phyloP scores from a whole-genome alignment of 2,113 vertebrate species.

The Vimba vimba region DNA sequence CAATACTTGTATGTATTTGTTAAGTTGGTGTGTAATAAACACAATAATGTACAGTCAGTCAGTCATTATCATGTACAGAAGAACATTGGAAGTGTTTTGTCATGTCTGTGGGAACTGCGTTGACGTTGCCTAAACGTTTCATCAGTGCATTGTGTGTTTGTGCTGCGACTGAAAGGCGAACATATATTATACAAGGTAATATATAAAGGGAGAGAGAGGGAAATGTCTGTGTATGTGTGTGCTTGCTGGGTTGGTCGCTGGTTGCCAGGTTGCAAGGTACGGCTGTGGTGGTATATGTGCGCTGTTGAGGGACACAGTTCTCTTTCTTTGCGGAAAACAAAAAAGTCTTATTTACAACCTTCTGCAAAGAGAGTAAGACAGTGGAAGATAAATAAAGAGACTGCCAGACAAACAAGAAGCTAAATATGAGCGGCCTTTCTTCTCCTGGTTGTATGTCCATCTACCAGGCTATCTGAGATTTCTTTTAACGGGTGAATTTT shows the following conservation, averaged over 20 bases:
- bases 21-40: background rate
- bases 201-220: background rate
- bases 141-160: background rate
- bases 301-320: background rate
- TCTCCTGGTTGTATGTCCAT: background rate
- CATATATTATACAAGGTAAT: background rate
- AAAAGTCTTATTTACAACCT: constrained; percentile 48
- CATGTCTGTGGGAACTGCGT: background rate
- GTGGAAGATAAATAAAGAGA: constrained; percentile 11
- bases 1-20: background rate
- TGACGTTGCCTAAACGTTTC: constrained; percentile 7
- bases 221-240: background rate
- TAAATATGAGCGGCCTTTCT: background rate
- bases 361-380: constrained; percentile 21
- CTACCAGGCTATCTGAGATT: background rate
- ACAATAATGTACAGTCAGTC: background rate
- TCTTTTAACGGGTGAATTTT: background rate
- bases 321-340: constrained; percentile 23
- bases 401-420: background rate
- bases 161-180: background rate
- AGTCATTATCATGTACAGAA: constrained; percentile 4
- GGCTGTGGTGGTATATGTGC: constrained; percentile 4
- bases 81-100: background rate
- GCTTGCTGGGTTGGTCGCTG: constrained; percentile 11
- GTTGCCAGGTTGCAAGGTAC: constrained; percentile 48